Conservation (phyloP, 2,113 vertebrate genomes). For the Polyodon spathula region DNA sequence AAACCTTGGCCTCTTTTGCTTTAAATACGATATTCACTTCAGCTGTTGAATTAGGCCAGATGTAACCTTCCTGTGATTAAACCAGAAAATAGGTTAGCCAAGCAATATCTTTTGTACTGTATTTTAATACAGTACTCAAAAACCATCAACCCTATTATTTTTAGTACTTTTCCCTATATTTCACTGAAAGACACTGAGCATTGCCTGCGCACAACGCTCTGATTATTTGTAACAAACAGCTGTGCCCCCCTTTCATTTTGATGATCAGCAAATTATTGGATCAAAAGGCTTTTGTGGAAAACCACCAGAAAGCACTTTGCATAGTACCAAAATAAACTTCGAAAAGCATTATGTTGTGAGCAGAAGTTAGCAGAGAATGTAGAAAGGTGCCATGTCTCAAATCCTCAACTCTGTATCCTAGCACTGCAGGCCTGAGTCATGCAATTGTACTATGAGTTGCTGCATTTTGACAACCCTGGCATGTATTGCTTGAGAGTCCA, state of each 20-base stretch:
- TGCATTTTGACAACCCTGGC: no score
- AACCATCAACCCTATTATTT: no score
- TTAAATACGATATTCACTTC: conserved; percentile 65
- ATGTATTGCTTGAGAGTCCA: no score
- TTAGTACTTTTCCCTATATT: background rate
- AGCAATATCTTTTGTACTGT: background rate
- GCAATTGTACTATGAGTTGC: background rate
- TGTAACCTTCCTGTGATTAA: conserved; percentile 62
- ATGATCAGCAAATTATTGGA: background rate
- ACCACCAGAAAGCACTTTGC: background rate
- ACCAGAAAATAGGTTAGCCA: conserved; percentile 27
- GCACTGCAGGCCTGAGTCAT: background rate
- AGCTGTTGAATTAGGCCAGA: conserved; percentile 62
- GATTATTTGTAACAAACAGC: background rate
- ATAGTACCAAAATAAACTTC: background rate
- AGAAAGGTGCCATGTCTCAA: background rate
- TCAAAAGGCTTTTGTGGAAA: background rate
- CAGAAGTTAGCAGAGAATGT: background rate
- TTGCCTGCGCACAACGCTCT: background rate
- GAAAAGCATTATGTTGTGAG: background rate
- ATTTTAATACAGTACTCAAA: no score
- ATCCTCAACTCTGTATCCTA: background rate
- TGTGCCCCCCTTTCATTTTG: background rate
- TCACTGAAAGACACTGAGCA: background rate
- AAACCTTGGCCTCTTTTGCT: conserved; percentile 58